Evolutionary conservation across 2,797 vertebrate genomes (phyloP).

Genomic region (Adrianichthys oophorus): DNA sequence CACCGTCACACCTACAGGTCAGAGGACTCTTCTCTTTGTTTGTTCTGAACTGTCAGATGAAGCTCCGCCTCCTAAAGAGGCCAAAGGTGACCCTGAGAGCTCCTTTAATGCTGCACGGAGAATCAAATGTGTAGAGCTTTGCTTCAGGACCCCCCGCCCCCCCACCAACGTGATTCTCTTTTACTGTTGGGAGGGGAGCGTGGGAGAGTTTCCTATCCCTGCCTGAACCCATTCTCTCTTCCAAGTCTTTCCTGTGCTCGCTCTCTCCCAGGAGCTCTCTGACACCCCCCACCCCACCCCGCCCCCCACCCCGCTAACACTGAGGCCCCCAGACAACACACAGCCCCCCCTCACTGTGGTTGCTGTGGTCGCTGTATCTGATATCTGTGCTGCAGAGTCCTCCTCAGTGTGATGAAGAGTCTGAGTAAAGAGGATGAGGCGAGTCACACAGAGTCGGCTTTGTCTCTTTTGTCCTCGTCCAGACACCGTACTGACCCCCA

Average conservation of each 20-base stretch:
- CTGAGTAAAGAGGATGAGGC: constrained; percentile 65
- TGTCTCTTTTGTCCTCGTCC: constrained; percentile 60
- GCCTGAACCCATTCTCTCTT: constrained; percentile 31
- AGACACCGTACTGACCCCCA: constrained; percentile 44
- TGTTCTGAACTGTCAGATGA: no score
- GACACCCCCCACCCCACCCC: no score
- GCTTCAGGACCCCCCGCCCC: not conserved
- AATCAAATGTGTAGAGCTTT: not conserved
- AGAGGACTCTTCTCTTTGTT: constrained; percentile 29
- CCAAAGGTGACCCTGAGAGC: no score
- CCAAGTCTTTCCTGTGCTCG: constrained; percentile 17
- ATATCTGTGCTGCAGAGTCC: constrained; percentile 55
- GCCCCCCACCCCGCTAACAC: constrained; percentile 7
- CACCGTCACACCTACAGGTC: constrained; percentile 84
- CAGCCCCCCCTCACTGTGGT: constrained; percentile 30
- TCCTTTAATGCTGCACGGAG: no score
- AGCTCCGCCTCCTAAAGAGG: no score
- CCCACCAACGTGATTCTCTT: not conserved
- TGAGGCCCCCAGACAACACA: constrained; percentile 34
- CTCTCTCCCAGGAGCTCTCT: constrained; percentile 31
- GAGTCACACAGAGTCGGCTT: constrained; percentile 62
- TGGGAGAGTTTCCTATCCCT: constrained; percentile 51
- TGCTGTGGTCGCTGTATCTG: constrained; percentile 68
- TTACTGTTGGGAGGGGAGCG: constrained; percentile 4
- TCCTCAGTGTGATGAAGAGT: constrained; percentile 36